phyloP scores from a whole-genome alignment of 2,113 vertebrate species.

The Sitta europaea region DNA sequence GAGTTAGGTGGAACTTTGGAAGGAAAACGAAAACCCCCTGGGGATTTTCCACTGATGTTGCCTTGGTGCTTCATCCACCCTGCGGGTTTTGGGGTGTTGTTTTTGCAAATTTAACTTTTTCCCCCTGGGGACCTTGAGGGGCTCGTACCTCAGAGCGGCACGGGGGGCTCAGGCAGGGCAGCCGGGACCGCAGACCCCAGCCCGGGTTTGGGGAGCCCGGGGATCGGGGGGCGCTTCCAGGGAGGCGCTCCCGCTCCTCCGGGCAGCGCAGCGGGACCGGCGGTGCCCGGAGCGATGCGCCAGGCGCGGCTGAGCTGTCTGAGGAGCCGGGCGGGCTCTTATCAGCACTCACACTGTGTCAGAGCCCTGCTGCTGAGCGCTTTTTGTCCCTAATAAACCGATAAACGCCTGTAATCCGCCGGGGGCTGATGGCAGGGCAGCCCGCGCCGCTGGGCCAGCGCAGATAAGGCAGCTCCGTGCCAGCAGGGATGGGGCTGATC shows the following conservation, averaged over 20 bases:
- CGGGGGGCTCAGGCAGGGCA: not conserved
- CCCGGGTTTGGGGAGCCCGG: not conserved
- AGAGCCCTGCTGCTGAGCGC: constrained; percentile 44
- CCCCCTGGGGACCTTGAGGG: not conserved
- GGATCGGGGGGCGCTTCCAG: not conserved
- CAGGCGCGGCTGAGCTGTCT: not conserved
- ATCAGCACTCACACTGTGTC: constrained; percentile 40
- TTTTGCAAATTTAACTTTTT: too few species aligned
- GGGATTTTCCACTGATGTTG: not conserved
- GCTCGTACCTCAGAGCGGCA: accelerated
- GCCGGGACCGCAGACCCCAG: not conserved
- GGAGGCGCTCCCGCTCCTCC: accelerated
- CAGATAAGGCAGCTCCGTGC: constrained; percentile 39
- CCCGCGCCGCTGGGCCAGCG: not conserved
- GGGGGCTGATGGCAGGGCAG: not conserved
- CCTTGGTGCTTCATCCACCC: not conserved
- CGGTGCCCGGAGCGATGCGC: not conserved
- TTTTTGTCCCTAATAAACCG: constrained; percentile 50
- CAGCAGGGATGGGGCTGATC: not conserved
- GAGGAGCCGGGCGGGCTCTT: not conserved
- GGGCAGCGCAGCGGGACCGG: not conserved
- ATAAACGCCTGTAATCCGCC: constrained; percentile 34
- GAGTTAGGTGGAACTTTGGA: not conserved
- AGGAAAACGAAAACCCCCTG: not conserved
- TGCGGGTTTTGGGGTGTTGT: too few species aligned